Evolutionary conservation across 2,888 invertebrate species (phyloP), one percentile per base, ranked within the genome.

Genomic region (Tupiocoris notatus): DNA sequence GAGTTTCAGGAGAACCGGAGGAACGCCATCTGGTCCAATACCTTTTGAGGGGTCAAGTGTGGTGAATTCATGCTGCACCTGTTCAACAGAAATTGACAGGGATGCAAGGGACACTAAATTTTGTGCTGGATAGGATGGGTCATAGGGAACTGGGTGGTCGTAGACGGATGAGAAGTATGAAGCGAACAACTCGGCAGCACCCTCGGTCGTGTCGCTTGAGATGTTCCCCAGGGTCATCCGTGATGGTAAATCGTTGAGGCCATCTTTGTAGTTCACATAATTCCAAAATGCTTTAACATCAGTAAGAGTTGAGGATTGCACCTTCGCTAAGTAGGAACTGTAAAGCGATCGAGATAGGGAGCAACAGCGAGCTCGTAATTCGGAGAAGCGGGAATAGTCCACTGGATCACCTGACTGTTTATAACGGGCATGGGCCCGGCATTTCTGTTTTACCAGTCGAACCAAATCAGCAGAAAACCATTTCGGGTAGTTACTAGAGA

Each of bases 261-360:
- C 61, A 1, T 24, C 12, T 9, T 17, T 22, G 54, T 61, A 71
- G 24, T 71, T 71, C n/a, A 61, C 1, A n/a, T 61, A 25, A 20
- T 62, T 62, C 71, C 71, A 71, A n/a, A 71, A 71, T 7, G 2
- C 7, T 22, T 71, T 71, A 6, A 61, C 61, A n/a, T 68, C 39
- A 1, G n/a, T 17, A 0, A 2, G 58, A 12, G 58, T 7, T 18
- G 68, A 21, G 1, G 1, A n/a, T 17, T 68, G 68, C 1, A 68
- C 68, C 20, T 20, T 20, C 9, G 1, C 21, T 1, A 66, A 1
- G 20, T 66, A 56, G 20, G 1, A 1, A 1, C 0, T 20, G 16
- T 66, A 66, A 9, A 12, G 1, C 18, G 21, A 1, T 12, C 56
- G 2, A 1, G 66, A 66, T 0, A 66, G 56, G 7, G 18, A n/a